Base-by-base conservation (phyloP, 2,113 vertebrate genomes). In the Callionymus lyra region DNA sequence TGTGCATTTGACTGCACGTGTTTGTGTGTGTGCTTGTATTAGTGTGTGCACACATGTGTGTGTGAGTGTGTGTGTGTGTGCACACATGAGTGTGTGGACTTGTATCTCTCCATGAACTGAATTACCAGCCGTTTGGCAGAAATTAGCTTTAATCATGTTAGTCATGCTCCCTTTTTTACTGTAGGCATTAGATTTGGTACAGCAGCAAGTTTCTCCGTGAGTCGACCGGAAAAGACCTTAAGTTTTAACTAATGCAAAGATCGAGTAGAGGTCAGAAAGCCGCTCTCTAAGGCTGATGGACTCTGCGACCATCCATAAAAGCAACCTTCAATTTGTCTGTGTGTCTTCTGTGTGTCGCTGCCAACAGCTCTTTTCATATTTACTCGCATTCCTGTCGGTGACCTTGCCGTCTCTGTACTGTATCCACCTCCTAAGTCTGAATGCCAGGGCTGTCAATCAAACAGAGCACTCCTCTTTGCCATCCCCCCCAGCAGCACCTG, bases 381-480 rank as follows among this genome's bases (percentile, higher is more conserved):
- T 72, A 68, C 56, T 48, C 47, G 52, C 43, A n/a, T 27, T 45
- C 47, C 60, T 42, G 43, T 65, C 44, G 55, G 58, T 50, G 67
- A 76, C 74, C 70, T 32, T 56, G 58, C 47, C 16, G 48, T 13
- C 47, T 69, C 62, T 59, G 48, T 43, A 13, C 59, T 47, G 63
- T 73, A 75, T 68, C 64, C 61, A 40, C 51, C 48, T 51, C 44
- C 46, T 34, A 33, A 34, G 54, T 72, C 59, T 69, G 67, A 83
- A 80, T 78, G 75, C 63, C 80, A 78, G 45, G 2, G 38, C 70
- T 84, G 77, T 83, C 81, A 82, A 52, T 81, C 78, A 82, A 37
- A 48, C 33, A 31, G 45, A 21, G 41, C 43, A 34, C 65, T 62
- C 21, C 38, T 41, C 43, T 57, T 64, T 56, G 33, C 16, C 33